These are phyloP conservation scores for Lasiurus cinereus DNA, from an alignment of 2,113 vertebrate species.

Conservation along the genomic window DNA sequence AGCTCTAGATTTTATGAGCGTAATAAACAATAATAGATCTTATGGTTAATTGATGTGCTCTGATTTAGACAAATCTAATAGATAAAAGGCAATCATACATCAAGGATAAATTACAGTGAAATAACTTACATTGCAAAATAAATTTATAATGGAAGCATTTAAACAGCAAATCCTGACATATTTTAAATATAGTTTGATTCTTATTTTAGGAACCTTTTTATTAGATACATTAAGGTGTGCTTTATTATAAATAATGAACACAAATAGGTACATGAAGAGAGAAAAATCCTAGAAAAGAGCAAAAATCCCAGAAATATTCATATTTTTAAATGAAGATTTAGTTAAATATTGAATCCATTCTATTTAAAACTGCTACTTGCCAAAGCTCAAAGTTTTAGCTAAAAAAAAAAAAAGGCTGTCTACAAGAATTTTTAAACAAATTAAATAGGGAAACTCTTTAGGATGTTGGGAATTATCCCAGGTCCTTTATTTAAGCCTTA, in stretches of 20 bases:
- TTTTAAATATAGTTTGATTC: slow-evolving; percentile 55
- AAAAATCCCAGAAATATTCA: not conserved
- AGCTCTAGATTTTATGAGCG: slow-evolving; percentile 69
- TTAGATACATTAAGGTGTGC: not conserved
- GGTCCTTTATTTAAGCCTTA: not conserved
- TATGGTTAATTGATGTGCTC: slow-evolving; percentile 47
- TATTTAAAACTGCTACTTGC: slow-evolving; percentile 10
- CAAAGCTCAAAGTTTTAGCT: slow-evolving; percentile 42
- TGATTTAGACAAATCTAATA: slow-evolving; percentile 53
- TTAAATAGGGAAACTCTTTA: not conserved
- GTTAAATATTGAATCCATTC: slow-evolving; percentile 28
- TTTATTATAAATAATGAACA: slow-evolving; percentile 47
- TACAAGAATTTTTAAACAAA: slow-evolving; percentile 66
- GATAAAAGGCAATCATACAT: slow-evolving; percentile 58
- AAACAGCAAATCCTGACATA: slow-evolving; percentile 1
- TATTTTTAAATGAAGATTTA: slow-evolving; percentile 47
- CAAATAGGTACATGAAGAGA: not conserved
- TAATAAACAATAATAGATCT: slow-evolving; percentile 57
- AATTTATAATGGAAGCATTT: slow-evolving; percentile 33
- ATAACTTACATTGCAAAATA: slow-evolving; percentile 59
- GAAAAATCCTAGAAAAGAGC: not conserved
- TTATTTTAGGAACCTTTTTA: slow-evolving; percentile 36
- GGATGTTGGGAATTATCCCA: not conserved
- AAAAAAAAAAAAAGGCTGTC: slow-evolving; percentile 35
- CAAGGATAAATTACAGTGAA: slow-evolving; percentile 54